Base-by-base conservation (phyloP, 2,888 invertebrate genomes). In the Pseudeuparius sepicola region DNA sequence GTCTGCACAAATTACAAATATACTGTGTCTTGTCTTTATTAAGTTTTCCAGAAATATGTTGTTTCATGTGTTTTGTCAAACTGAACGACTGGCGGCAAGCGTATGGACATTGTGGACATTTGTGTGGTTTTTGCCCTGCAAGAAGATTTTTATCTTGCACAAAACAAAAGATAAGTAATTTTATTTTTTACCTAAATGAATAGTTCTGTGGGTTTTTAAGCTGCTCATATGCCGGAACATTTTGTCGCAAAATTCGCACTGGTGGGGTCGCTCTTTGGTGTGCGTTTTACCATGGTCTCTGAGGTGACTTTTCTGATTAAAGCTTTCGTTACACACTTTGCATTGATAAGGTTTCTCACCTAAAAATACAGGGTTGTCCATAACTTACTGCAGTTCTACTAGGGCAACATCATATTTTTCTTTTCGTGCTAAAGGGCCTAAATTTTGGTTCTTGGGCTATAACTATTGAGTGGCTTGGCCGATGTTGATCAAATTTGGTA, bases 311-410 rank as follows among this genome's bases (percentile, higher is more conserved):
- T 44, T 49, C 39, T 61, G 61, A 18, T 48, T 50, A 39, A 61
- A 61, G 3, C 50, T 41, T 37, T 53, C 50, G 1, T 53, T 54
- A 42, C 61, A 61, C 31, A 49, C 46, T 0, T 48, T 43, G 31
- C 61, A 61, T 1, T 48, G 30, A 37, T 49, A 60, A 2, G 61
- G 60, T 39, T 57, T 61, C 41, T 59, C 59, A 24, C 59, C 60
- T 57, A 36, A 29, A 41, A n/a, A n/a, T n/a, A n/a, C n/a, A n/a
- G n/a, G n/a, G n/a, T n/a, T n/a, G n/a, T n/a, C n/a, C n/a, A n/a
- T n/a, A n/a, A n/a, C n/a, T n/a, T n/a, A n/a, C n/a, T n/a, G n/a
- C n/a, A n/a, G n/a, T n/a, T n/a, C n/a, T n/a, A n/a, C n/a, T n/a
- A n/a, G n/a, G n/a, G n/a, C n/a, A n/a, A n/a, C n/a, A n/a, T n/a